These are phyloP conservation scores for Neofelis nebulosa DNA, from an alignment of 2,113 vertebrate species.

Conservation along the genomic window DNA sequence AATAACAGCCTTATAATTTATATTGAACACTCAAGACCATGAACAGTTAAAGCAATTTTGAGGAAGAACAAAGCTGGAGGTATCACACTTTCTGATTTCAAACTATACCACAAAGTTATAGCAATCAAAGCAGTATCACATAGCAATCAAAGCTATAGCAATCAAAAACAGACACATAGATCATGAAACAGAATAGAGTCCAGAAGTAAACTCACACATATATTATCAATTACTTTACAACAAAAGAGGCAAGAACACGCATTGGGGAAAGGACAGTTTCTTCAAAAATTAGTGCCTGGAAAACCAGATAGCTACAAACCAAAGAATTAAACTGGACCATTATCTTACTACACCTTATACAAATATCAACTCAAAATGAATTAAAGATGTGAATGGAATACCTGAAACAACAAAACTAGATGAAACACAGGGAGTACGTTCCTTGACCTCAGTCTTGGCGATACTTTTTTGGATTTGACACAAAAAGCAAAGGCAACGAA, in stretches of 20 bases:
- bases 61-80: background rate
- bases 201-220: background rate
- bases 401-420: background rate
- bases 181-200: background rate
- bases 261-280: background rate
- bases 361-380: background rate
- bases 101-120: background rate
- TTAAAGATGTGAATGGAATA: background rate
- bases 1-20: background rate
- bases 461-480: background rate
- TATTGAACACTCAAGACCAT: background rate
- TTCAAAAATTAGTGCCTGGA: background rate
- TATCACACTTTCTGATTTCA: background rate
- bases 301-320: background rate
- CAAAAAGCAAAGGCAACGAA: background rate
- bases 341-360: background rate
- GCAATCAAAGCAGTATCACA: too few relatives aligned
- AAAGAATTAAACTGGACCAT: background rate
- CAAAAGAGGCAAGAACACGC: background rate
- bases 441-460: background rate
- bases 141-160: background rate
- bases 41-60: background rate
- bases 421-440: background rate
- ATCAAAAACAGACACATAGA: background rate
- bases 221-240: background rate